Evolutionary conservation across 1,140 invertebrate genomes (phyloP), one percentile per base, ranked within the genome.

Genomic region (Lordiphosa clarofinis): DNA sequence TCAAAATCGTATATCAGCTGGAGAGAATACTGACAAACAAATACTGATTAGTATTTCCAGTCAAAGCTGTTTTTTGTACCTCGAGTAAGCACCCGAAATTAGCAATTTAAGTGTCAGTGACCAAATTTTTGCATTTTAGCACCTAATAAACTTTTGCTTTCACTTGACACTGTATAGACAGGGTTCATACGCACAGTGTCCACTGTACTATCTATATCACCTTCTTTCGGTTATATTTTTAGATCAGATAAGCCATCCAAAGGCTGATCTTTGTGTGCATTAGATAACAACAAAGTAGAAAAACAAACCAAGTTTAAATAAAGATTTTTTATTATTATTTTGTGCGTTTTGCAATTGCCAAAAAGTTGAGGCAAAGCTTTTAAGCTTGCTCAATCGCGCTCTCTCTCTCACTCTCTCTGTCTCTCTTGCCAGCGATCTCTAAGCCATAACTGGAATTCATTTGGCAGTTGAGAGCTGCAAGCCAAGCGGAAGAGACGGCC

Each of bases 321-420:
- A 2, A 62, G 42, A 54, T 48, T 71, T 55, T 66, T 68, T 5
- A 31, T 8, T 2, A n/a, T 55, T 59, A 54, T 44, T 69, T 54
- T 56, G 56, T 49, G n/a, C 28, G 44, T 66, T 68, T 74, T 70
- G 75, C 66, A 71, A 81, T 53, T 50, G 56, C 38, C 42, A 24
- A 50, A 57, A 40, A 44, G 43, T 71, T 71, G 67, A 60, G 9
- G n/a, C 3, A 28, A 33, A 74, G 74, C 74, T 79, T 79, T 53
- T 38, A 74, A 74, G 74, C 74, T 79, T 75, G 38, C 56, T 65
- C 59, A 74, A 74, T 74, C 74, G 73, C 70, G 38, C 56, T 65
- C 59, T 38, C 12, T 15, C 38, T 36, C 53, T 55, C 39, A 28
- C 42, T 24, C 11, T 46, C 43, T 46, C 7, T 8, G 6, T 24